phyloP scores from a whole-genome alignment of 2,888 invertebrate species.

The Xanthia icteritia region DNA sequence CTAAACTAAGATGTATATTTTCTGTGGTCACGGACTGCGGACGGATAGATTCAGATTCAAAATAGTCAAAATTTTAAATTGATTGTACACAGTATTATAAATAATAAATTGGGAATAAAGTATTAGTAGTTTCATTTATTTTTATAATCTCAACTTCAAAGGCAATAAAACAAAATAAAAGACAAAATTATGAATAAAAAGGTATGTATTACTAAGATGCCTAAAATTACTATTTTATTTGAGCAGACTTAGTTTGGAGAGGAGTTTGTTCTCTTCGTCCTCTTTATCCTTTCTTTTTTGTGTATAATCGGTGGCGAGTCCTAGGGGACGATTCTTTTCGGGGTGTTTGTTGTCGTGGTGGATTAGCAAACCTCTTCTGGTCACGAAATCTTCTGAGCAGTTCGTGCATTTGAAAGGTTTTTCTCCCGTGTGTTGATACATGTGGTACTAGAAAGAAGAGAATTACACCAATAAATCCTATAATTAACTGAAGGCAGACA shows the following conservation, averaged over 20 bases:
- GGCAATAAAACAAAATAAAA: conserved; percentile 4
- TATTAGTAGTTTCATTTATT: not conserved
- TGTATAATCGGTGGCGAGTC: conserved; percentile 60
- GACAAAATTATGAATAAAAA: not conserved
- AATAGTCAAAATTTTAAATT: no score
- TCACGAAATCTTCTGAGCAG: conserved; percentile 82
- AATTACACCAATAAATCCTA: not conserved
- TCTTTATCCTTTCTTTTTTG: not conserved
- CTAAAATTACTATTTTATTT: conserved; percentile 18
- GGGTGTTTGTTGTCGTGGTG: conserved; percentile 83
- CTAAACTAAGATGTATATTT: no score
- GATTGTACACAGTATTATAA: no score
- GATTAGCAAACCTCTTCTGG: conserved; percentile 80
- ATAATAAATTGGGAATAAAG: not conserved
- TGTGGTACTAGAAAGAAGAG: conserved; percentile 82
- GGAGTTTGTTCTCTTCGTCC: not conserved
- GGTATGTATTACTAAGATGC: conserved; percentile 28
- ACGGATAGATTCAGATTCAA: no score
- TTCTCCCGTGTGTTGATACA: conserved; percentile 94
- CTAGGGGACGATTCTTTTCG: conserved; percentile 75
- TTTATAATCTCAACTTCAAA: not conserved
- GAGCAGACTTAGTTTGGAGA: conserved; percentile 77
- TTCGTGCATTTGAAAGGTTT: conserved; percentile 97
- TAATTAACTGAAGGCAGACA: not conserved
- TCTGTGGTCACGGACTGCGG: no score